Evolutionary conservation across 2,113 vertebrate genomes (phyloP), one percentile per base, ranked within the genome.

Genomic region (Opisthocomus hoazin): DNA sequence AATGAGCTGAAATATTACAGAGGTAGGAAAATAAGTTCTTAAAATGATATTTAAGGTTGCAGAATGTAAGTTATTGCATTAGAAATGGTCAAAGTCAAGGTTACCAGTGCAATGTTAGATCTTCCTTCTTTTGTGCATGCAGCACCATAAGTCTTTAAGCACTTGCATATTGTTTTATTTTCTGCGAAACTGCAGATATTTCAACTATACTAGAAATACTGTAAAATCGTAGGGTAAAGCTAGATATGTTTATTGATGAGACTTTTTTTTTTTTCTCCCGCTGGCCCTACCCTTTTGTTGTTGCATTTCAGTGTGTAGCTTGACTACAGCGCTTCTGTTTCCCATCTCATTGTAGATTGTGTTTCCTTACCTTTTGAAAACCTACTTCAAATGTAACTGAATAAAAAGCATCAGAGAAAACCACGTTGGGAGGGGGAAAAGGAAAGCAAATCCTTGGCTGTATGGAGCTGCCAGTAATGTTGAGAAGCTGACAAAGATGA

Each of bases 401-500:
- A 73, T 64, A 84, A 96, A 96, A 92, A 92, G 22, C 76, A 76
- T 23, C 24, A 56, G 30, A 81, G 69, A 78, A 79, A 93, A 68
- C 14, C 53, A n/a, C 6, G 4, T 60, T 87, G 51, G 58, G 17
- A 87, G 37, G n/a, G 50, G n/a, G 11, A n/a, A 74, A 92, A 64
- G 56, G 51, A 78, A 84, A 89, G 84, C 51, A 75, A 84, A 81
- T 82, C 39, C 34, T 92, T 30, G 17, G 18, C 50, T 78, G 8
- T 60, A 6, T 68, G 48, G 76, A 87, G 24, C 90, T 94, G 88
- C 53, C 80, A 65, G 60, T 75, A 27, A 41, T 9, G 45, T 53
- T 96, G 94, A 87, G 90, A 71, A 78, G 73, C 71, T 89, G 79
- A 81, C 79, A 81, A 78, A 90, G 80, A 78, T 22, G 73, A 92